Percentiles rank a stretch among this genome's conserved stretches.
Conservation (phyloP, 1,140 invertebrate genomes). For the Heliconius hewitsoni region DNA sequence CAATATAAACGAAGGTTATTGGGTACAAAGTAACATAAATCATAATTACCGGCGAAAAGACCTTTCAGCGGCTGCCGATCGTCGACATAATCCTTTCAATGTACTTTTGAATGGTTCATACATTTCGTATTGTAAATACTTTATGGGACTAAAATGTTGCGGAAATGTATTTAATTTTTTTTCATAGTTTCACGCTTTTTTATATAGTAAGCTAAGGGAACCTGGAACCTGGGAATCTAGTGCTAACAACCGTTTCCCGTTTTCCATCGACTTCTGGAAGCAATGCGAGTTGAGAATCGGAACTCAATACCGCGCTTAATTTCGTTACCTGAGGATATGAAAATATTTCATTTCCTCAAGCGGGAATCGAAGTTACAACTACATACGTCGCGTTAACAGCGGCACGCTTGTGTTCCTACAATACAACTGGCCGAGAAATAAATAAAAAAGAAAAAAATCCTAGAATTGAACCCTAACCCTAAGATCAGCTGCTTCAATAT, state of each 20-base stretch:
- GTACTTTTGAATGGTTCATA: constrained; percentile 42
- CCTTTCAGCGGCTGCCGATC: constrained; percentile 67
- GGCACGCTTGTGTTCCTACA: too few species aligned
- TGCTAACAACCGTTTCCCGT: too few species aligned
- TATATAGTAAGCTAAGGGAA: neutral
- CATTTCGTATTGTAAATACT: constrained; percentile 23
- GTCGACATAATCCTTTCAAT: constrained; percentile 50
- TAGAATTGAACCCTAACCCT: neutral
- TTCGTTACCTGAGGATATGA: too few species aligned
- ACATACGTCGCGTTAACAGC: too few species aligned
- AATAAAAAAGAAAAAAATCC: neutral
- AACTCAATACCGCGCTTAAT: too few species aligned
- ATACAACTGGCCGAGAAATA: too few species aligned
- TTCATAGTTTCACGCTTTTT: too few species aligned
- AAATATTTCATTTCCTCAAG: too few species aligned
- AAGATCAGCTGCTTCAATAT: neutral
- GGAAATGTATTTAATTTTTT: neutral
- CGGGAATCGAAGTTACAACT: too few species aligned
- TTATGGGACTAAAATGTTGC: constrained; percentile 41
- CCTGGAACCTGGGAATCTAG: neutral
- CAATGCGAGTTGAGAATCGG: too few species aligned
- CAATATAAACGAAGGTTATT: neutral
- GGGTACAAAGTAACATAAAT: constrained; percentile 49
- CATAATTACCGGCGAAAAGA: constrained; percentile 61
- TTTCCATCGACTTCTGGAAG: too few species aligned